Evolutionary conservation across 23 tunicate genomes (phyloP).

Genomic region (Halocynthia aurantium): DNA sequence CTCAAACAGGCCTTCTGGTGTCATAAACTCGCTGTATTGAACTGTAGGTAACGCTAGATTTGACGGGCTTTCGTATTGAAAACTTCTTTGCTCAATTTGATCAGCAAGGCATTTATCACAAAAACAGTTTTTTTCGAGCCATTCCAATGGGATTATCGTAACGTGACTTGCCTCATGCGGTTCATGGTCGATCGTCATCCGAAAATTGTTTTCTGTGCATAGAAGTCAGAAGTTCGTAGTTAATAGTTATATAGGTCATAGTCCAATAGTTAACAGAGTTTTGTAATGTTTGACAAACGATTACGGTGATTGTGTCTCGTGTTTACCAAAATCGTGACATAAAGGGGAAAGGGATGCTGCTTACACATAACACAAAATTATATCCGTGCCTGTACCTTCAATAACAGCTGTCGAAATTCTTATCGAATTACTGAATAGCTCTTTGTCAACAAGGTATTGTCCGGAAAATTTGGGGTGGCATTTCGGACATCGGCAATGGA

Average conservation of each 20-base stretch:
- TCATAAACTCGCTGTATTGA: not conserved
- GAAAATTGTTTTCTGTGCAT: conserved; percentile 32
- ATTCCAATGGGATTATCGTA: conserved; percentile 26
- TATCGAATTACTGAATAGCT: conserved; percentile 8
- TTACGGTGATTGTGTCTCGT: not conserved
- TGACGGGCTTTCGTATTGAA: conserved; percentile 3
- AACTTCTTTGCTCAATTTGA: conserved; percentile 10
- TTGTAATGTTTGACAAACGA: not conserved
- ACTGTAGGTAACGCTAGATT: not conserved
- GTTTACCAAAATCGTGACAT: not conserved
- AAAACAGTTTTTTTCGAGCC: conserved; percentile 57
- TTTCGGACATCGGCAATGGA: conserved; percentile 45
- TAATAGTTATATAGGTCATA: not conserved
- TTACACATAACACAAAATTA: not conserved
- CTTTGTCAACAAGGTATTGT: conserved; percentile 17
- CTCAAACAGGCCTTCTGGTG: conserved; percentile 17
- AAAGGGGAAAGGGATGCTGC: too few relatives aligned
- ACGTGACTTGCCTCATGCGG: conserved; percentile 20
- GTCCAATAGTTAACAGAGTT: too few relatives aligned
- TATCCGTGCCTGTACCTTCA: not conserved
- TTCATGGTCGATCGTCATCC: conserved; percentile 30
- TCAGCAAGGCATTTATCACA: conserved; percentile 41
- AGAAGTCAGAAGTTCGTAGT: conserved; percentile 14
- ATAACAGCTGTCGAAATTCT: not conserved
- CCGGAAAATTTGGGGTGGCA: conserved; percentile 42